Evolutionary conservation across 2,113 vertebrate species (phyloP).

Genomic region (Callorhinus ursinus): DNA sequence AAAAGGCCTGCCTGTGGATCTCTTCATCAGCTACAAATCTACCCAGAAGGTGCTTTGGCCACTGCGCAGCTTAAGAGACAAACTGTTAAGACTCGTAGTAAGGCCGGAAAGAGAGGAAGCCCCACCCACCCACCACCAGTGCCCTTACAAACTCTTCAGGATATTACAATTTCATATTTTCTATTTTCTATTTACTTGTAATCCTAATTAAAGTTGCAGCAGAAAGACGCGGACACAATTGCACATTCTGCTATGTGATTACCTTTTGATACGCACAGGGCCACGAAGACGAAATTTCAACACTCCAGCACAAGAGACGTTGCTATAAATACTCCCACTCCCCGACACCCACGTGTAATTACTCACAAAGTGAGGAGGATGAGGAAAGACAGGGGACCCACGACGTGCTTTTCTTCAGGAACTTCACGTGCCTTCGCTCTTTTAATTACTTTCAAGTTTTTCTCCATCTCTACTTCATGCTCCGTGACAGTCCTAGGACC

Average conservation of each 20-base stretch:
- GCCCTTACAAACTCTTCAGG: not conserved
- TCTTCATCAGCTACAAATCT: not conserved
- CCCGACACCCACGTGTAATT: constrained; percentile 18
- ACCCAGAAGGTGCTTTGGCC: not conserved
- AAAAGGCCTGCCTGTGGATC: not conserved
- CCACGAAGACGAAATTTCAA: constrained; percentile 57
- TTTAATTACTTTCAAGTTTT: constrained; percentile 25
- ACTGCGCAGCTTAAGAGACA: not conserved
- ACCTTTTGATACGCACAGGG: not conserved
- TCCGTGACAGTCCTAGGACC: not conserved
- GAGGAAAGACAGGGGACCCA: not conserved
- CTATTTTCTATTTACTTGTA: constrained; percentile 45
- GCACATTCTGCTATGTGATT: not conserved
- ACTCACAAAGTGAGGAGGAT: constrained; percentile 7
- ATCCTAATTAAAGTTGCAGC: constrained; percentile 42
- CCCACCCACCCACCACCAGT: not conserved
- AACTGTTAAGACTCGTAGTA: not conserved
- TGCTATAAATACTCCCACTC: constrained; percentile 68
- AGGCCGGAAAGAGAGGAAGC: not conserved
- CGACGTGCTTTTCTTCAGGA: not conserved
- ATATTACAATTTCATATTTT: not conserved
- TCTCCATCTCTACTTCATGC: not conserved
- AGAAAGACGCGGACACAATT: not conserved
- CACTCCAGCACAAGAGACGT: not conserved
- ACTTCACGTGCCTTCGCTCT: not conserved